A percentile compares a stretch with the other conserved stretches of the same genome.
phyloP scores from a whole-genome alignment of 2,113 vertebrate species.

The Bagarius yarrelli region DNA sequence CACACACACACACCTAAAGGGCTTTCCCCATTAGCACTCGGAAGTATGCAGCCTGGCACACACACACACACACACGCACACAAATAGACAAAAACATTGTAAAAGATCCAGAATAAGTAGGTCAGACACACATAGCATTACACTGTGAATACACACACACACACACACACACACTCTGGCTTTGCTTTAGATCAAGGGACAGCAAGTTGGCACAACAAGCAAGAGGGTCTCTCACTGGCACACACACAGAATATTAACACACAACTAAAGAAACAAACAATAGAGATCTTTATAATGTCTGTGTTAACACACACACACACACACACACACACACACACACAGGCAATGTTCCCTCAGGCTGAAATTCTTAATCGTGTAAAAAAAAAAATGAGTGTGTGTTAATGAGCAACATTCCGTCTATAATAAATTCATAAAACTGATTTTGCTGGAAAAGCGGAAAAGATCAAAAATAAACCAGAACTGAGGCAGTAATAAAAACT shows the following conservation, averaged over 20 bases:
- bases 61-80: conserved; percentile 15
- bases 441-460: neutral
- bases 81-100: neutral
- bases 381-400: neutral
- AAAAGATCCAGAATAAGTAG: conserved; percentile 43
- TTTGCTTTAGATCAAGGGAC: conserved; percentile 25
- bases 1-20: neutral
- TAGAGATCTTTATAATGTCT: neutral
- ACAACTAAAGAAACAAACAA: neutral
- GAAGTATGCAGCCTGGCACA: neutral
- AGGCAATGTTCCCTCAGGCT: neutral
- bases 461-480: neutral
- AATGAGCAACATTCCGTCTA: neutral
- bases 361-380: neutral
- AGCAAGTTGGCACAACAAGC: conserved; percentile 5
- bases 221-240: neutral
- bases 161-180: conserved; percentile 7
- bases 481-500: neutral
- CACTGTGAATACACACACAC: neutral
- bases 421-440: neutral
- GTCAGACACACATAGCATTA: conserved; percentile 28
- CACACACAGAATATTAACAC: conserved; percentile 9
- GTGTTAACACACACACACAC: conserved; percentile 8
- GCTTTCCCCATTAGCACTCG: conserved; percentile 2
- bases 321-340: neutral